Percentiles rank a stretch among this genome's conserved stretches.
phyloP scores from a whole-genome alignment of 2,888 invertebrate species.

The Oligia strigilis region DNA sequence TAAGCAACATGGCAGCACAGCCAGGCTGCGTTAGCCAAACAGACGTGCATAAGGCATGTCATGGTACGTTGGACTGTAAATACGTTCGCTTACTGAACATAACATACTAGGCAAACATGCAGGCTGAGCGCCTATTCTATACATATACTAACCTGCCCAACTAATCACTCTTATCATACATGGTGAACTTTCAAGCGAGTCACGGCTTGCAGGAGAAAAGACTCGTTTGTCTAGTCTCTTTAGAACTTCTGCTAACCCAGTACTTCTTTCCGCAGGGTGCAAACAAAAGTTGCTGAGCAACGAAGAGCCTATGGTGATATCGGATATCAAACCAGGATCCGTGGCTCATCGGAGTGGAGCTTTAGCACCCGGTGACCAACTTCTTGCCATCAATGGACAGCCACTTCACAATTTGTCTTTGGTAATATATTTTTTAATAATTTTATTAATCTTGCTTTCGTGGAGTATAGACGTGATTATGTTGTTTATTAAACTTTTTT shows the following conservation, averaged over 20 bases:
- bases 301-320: slow-evolving; percentile 95
- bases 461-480: background rate
- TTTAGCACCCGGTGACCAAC: slow-evolving; percentile 95
- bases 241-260: slow-evolving; percentile 5
- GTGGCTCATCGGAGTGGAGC: slow-evolving; percentile 97
- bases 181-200: background rate
- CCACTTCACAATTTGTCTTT: slow-evolving; percentile 93
- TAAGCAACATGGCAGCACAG: slow-evolving; percentile 62
- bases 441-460: too few species aligned
- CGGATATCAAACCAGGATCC: slow-evolving; percentile 97
- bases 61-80: slow-evolving; percentile 57
- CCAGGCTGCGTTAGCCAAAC: slow-evolving; percentile 62
- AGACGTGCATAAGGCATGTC: slow-evolving; percentile 64
- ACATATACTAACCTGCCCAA: slow-evolving; percentile 30
- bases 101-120: slow-evolving; percentile 54
- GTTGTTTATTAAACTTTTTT: background rate
- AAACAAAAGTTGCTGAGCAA: slow-evolving; percentile 88
- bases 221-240: background rate
- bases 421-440: slow-evolving; percentile 79
- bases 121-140: slow-evolving; percentile 3
- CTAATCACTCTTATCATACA: slow-evolving; percentile 21
- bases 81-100: slow-evolving; percentile 46
- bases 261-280: slow-evolving; percentile 77
- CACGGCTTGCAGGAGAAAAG: background rate
- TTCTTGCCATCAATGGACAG: slow-evolving; percentile 96